Base-by-base conservation (phyloP, 2,888 invertebrate genomes). In the Adineta ricciae region DNA sequence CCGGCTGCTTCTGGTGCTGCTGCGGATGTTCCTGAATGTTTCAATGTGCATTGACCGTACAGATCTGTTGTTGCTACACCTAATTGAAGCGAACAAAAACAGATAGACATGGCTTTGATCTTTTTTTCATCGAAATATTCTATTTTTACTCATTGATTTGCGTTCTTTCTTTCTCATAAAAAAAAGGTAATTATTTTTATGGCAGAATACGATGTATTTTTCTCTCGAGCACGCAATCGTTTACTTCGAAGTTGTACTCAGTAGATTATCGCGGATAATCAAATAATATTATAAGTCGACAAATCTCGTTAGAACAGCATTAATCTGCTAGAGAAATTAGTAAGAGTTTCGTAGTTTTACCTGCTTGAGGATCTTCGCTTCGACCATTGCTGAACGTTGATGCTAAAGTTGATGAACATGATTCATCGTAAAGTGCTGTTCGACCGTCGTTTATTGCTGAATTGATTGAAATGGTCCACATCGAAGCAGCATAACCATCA, bases 381-480 rank as follows among this genome's bases (percentile, higher is more conserved):
- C 90, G 90, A 16, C 99, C 99, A 90, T 99, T 99, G 91, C 97
- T 97, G 92, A 99, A 99, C 4, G 99, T 99, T 86, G 97, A 97
- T 0, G 99, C 98, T 78, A 99, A 92, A 0, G 99, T 99, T 27
- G 98, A 98, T 32, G 97, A 97, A 90, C 99, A 99, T 87, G 97
- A 97, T 91, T 99, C 99, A 89, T 99, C 99, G 91, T 99, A 99
- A 91, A 98, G 97, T 0, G 99, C 99, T 90, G 99, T 99, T 91
- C 98, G 97, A 0, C 99, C 99, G 90, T 98, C 97, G 91, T 99
- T 99, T 89, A 99, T 99, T 86, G 99, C 99, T 87, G 97, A 97
- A 92, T 99, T 99, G 90, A 99, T 99, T 88, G 97, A 97, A 85
- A 99, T 94, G 32, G 99, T 99, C 99, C 99, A 99, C 99, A 99